Percentiles rank a stretch among this genome's conserved stretches.
Conservation (phyloP, 2,888 invertebrate species). For the Heliconius cydno region DNA sequence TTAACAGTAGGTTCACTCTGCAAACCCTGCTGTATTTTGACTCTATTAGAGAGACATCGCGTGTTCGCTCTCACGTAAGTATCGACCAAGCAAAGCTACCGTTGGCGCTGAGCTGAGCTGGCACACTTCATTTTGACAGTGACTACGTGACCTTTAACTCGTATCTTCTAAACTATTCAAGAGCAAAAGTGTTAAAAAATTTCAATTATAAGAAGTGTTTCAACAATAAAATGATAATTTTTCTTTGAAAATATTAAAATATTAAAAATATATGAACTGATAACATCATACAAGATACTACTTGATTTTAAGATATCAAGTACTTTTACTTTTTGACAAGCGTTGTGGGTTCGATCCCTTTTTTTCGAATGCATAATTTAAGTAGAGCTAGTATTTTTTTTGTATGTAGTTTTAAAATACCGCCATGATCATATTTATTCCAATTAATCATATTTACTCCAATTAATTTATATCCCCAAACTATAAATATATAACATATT, state of each 20-base stretch:
- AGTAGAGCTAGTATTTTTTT: no score
- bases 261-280: not conserved
- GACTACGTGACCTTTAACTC: constrained; percentile 42
- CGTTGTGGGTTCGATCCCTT: no score
- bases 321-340: no score
- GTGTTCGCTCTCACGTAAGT: constrained; percentile 52
- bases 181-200: not conserved
- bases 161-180: constrained; percentile 21
- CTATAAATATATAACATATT: not conserved
- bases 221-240: not conserved
- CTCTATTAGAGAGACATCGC: constrained; percentile 27
- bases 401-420: no score
- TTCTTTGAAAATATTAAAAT: no score
- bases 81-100: constrained; percentile 53
- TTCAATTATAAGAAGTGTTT: not conserved
- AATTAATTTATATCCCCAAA: no score
- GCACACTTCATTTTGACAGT: constrained; percentile 21
- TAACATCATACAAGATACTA: no score
- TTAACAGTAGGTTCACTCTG: no score
- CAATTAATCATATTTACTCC: no score
- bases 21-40: not conserved
- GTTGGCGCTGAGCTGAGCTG: constrained; percentile 12
- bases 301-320: no score
- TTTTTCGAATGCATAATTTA: no score
- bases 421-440: no score